Evolutionary conservation across 1,140 invertebrate species (phyloP).

Genomic region (Caenorhabditis inopinata): DNA sequence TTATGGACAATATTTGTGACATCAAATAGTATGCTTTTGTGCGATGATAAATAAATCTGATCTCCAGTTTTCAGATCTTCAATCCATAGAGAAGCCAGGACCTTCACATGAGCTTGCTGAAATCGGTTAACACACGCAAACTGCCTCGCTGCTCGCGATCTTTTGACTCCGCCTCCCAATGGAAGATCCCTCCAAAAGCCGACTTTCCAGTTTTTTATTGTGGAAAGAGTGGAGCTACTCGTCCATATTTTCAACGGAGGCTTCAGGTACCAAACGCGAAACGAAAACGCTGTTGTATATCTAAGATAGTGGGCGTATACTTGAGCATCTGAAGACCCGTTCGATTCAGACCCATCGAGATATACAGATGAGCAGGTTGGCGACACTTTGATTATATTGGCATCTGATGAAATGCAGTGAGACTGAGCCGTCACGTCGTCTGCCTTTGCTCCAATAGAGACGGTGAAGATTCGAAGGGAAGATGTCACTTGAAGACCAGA

Average conservation of each 20-base stretch:
- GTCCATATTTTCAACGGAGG: constrained; percentile 73
- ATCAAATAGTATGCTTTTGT: constrained; percentile 46
- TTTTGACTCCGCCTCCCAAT: constrained; percentile 84
- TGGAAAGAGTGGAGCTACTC: constrained; percentile 10
- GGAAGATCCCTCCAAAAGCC: not conserved
- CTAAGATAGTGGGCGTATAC: constrained; percentile 90
- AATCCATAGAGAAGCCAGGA: constrained; percentile 43
- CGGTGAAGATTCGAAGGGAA: constrained; percentile 91
- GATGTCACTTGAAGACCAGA: constrained; percentile 89
- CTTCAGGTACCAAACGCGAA: constrained; percentile 95
- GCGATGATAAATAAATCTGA: constrained; percentile 38
- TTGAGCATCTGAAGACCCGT: constrained; percentile 88
- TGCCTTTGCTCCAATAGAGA: constrained; percentile 85
- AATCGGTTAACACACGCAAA: constrained; percentile 45
- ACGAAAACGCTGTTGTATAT: constrained; percentile 81
- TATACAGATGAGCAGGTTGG: constrained; percentile 91
- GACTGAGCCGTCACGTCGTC: constrained; percentile 90
- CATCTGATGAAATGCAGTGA: constrained; percentile 89
- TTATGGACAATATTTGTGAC: constrained; percentile 44
- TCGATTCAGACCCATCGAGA: constrained; percentile 90
- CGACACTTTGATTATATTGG: constrained; percentile 92
- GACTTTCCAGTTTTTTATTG: constrained; percentile 10
- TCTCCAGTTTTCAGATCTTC: constrained; percentile 47
- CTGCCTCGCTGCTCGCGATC: constrained; percentile 67
- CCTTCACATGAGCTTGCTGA: constrained; percentile 47